phyloP scores from a whole-genome alignment of 2,113 vertebrate species.

The Chelonoidis abingdonii region DNA sequence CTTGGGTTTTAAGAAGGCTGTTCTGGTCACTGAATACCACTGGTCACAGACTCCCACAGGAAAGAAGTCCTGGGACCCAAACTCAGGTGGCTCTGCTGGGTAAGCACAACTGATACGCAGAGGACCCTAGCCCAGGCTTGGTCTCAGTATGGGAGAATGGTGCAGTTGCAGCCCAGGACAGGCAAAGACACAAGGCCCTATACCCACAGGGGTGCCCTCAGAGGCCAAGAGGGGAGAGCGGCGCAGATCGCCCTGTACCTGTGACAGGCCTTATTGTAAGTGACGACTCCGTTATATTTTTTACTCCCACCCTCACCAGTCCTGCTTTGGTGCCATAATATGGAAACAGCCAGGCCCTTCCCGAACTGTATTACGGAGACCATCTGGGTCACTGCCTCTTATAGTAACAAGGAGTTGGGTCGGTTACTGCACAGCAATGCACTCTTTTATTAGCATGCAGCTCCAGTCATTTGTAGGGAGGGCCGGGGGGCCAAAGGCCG shows the following conservation, averaged over 20 bases:
- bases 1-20: not conserved
- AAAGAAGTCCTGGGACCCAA: not conserved
- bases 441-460: slow-evolving; percentile 37
- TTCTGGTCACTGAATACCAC: not conserved
- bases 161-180: not conserved
- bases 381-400: slow-evolving; percentile 9
- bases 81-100: not conserved
- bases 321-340: not conserved
- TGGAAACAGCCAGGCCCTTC: not conserved
- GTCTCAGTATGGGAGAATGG: not conserved
- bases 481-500: slow-evolving; percentile 63
- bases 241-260: not conserved
- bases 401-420: slow-evolving; percentile 13
- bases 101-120: not conserved
- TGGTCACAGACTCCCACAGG: not conserved
- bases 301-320: not conserved
- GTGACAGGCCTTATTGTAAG: not conserved
- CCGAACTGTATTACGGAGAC: not conserved
- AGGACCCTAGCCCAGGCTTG: not conserved
- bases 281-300: not conserved
- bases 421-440: slow-evolving; percentile 53
- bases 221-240: not conserved
- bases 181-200: not conserved
- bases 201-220: not conserved
- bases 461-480: slow-evolving; percentile 67